These are phyloP conservation scores for Nomada flava DNA, from an alignment of 2,888 invertebrate genomes.

Conservation along the genomic window DNA sequence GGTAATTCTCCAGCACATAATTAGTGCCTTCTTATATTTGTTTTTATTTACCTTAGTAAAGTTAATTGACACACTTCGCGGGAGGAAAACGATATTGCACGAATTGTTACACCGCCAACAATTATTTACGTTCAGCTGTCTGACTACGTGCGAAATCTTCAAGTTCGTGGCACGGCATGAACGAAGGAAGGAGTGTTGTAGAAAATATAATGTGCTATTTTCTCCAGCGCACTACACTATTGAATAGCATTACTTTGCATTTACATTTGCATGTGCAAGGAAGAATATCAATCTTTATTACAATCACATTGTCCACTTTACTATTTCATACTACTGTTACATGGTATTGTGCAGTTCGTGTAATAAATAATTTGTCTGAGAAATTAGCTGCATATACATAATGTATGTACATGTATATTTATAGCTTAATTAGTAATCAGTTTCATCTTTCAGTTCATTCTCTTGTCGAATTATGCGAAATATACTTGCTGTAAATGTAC, in stretches of 20 bases:
- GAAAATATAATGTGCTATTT: neutral
- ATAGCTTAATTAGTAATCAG: too few relatives aligned
- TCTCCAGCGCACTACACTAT: neutral
- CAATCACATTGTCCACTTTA: too few relatives aligned
- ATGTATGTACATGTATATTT: too few relatives aligned
- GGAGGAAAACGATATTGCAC: slow-evolving; percentile 34
- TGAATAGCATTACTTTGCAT: neutral
- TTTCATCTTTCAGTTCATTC: too few relatives aligned
- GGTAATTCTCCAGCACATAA: slow-evolving; percentile 27
- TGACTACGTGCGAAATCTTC: neutral
- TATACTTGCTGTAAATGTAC: too few relatives aligned
- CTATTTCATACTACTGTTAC: too few relatives aligned
- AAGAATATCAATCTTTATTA: too few relatives aligned
- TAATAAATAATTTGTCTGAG: too few relatives aligned
- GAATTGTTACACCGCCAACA: slow-evolving; percentile 15
- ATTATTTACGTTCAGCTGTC: neutral
- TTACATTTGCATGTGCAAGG: slow-evolving; percentile 30
- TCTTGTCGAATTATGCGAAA: too few relatives aligned
- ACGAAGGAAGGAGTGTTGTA: neutral
- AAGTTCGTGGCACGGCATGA: slow-evolving; percentile 16
- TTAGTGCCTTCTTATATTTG: slow-evolving; percentile 20
- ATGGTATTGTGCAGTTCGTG: too few relatives aligned
- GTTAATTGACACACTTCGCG: slow-evolving; percentile 17
- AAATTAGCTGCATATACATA: too few relatives aligned
- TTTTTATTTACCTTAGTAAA: slow-evolving; percentile 20